Conservation (phyloP, 1,140 invertebrate genomes). For the Trachymyrmex septentrionalis region DNA sequence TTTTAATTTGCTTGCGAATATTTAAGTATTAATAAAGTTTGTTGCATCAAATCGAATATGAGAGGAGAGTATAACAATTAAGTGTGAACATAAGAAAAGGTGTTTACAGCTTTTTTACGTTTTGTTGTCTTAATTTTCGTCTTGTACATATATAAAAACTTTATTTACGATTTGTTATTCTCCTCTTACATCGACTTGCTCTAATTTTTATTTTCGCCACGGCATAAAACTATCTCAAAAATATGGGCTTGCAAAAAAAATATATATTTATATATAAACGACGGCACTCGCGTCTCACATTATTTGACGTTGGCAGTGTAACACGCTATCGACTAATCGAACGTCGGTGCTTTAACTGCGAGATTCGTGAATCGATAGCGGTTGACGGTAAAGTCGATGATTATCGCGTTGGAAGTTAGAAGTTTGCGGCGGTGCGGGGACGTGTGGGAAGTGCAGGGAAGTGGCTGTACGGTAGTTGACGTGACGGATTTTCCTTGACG, state of each 20-base stretch:
- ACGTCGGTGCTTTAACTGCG: background rate
- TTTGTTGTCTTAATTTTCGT: too few relatives aligned
- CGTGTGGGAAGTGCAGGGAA: background rate
- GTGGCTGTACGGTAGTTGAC: slow-evolving; percentile 71
- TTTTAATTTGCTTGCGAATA: background rate
- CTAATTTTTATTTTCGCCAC: too few relatives aligned
- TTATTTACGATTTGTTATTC: too few relatives aligned
- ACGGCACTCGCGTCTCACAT: too few relatives aligned
- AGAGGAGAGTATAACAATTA: too few relatives aligned
- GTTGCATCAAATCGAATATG: too few relatives aligned
- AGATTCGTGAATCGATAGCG: slow-evolving; percentile 20
- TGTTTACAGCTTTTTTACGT: too few relatives aligned
- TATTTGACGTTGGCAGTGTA: background rate
- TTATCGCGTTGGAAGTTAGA: slow-evolving; percentile 71
- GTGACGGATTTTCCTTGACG: slow-evolving; percentile 67
- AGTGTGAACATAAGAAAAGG: too few relatives aligned
- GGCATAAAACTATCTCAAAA: background rate
- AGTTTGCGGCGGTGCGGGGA: slow-evolving; percentile 16
- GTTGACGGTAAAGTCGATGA: slow-evolving; percentile 22
- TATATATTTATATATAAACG: too few relatives aligned
- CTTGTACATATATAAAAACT: too few relatives aligned
- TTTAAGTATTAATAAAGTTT: background rate
- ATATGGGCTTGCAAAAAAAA: background rate
- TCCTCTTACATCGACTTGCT: too few relatives aligned
- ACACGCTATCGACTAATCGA: slow-evolving; percentile 42